Base-by-base conservation (phyloP, 2,113 vertebrate genomes). In the Apeltes quadracus region DNA sequence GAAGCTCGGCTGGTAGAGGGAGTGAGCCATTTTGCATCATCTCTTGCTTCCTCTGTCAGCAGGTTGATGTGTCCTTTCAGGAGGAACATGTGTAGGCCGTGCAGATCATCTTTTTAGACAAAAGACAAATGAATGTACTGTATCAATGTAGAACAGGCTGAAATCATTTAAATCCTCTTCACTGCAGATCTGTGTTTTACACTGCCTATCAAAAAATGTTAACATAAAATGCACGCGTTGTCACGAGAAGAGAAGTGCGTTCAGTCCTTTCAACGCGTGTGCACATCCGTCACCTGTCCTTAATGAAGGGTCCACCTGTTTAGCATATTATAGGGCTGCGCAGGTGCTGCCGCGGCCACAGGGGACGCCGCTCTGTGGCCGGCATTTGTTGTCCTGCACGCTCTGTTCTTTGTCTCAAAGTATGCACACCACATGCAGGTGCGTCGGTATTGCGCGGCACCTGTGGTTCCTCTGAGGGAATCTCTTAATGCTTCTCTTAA, bases 301-400 rank as follows among this genome's bases (percentile, higher is more conserved):
- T 85, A 89, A 89, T 90, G 85, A 87, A 82, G 66, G 80, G 76
- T 78, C 75, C 86, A 91, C 79, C 86, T 89, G 87, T 69, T 82
- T 81, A 48, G 62, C 54, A 64, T 67, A 68, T 72, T 77, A 57
- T 41, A 43, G 41, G 70, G 68, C 43, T 69, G 62, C 61, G 39
- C 79, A 86, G 90, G 89, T 88, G 86, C 84, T 85, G 78, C n/a
- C 59, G 71, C 72, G 53, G 67, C 71, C 73, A 50, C 58, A 73
- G 79, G 79, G 71, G 70, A 62, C 16, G 23, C 61, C 20, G 3
- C 55, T 84, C 20, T 36, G 67, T 66, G 53, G 69, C 78, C 66
- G 51, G 63, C 10, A 3, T 46, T 64, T 44, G 34, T 61, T 66
- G 54, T 63, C 43, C 76, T 70, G 38, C 51, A 1, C 1, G 46